A percentile compares a stretch with the other conserved stretches of the same genome.
These are phyloP conservation scores for Istiophorus platypterus DNA, from an alignment of 2,113 vertebrate species.

Conservation along the genomic window DNA sequence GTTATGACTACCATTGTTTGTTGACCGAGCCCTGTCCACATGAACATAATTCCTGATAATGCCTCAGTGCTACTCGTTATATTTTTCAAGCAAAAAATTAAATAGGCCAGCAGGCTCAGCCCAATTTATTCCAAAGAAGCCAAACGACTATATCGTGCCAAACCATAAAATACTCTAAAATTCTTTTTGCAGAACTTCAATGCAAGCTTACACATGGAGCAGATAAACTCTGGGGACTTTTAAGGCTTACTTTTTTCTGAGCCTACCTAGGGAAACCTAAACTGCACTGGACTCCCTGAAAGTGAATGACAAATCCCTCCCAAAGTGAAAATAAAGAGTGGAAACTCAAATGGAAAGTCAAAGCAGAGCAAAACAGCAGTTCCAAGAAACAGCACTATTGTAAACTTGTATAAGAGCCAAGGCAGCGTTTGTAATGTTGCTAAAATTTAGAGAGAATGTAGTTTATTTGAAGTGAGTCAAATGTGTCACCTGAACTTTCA, in stretches of 20 bases:
- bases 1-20: constrained; percentile 68
- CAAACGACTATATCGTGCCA: constrained; percentile 1
- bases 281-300: constrained; percentile 18
- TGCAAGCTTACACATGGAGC: constrained; percentile 1
- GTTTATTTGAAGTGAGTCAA: constrained; percentile 15
- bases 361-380: constrained; percentile 17
- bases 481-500: constrained; percentile 54
- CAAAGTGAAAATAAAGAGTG: constrained; percentile 24
- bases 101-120: constrained; percentile 13
- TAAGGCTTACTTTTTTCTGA: constrained; percentile 9
- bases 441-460: background rate
- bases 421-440: background rate
- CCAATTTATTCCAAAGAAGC: constrained; percentile 13
- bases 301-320: constrained; percentile 36
- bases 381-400: constrained; percentile 20
- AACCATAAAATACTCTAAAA: background rate
- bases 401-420: background rate
- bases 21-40: constrained; percentile 21
- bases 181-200: constrained; percentile 3
- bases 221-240: constrained; percentile 6
- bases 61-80: constrained; percentile 16
- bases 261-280: background rate
- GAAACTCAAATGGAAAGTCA: constrained; percentile 41
- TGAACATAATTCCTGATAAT: constrained; percentile 31
- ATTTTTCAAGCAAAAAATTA: constrained; percentile 25